Conservation (phyloP, 2,888 invertebrate genomes). For the Synanthedon vespiformis region DNA sequence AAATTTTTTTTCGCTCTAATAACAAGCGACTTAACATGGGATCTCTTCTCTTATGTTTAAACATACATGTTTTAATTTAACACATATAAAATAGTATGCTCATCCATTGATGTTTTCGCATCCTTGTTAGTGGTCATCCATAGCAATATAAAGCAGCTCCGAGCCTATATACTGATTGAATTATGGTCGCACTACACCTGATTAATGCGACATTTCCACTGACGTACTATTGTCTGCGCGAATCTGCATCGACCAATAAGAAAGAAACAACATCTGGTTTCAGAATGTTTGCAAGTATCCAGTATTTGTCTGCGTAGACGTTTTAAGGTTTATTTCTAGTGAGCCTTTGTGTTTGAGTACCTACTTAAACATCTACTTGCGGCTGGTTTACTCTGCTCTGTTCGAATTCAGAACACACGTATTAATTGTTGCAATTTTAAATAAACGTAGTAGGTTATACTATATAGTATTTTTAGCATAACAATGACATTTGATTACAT, state of each 20-base stretch:
- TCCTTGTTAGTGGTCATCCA: constrained; percentile 42
- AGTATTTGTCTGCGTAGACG: constrained; percentile 27
- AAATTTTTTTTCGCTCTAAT: no score
- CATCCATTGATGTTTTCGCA: no score
- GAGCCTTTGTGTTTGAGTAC: not conserved
- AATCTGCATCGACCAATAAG: constrained; percentile 60
- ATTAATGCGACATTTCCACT: constrained; percentile 66
- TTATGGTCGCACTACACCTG: constrained; percentile 65
- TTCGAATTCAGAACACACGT: no score
- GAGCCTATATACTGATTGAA: constrained; percentile 50
- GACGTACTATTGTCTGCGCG: constrained; percentile 63
- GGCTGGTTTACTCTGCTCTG: no score
- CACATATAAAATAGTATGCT: no score
- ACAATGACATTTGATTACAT: no score
- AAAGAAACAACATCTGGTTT: constrained; percentile 23
- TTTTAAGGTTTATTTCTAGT: not conserved
- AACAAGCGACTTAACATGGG: no score
- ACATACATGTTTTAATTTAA: no score
- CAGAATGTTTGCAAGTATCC: constrained; percentile 40
- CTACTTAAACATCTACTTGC: not conserved
- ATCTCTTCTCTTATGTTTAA: no score
- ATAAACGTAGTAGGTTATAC: no score
- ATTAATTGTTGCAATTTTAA: no score
- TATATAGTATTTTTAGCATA: no score
- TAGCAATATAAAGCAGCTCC: constrained; percentile 44